Evolutionary conservation across 2,888 invertebrate species (phyloP), one percentile per base, ranked within the genome.

Genomic region (Scaptomyza flava): DNA sequence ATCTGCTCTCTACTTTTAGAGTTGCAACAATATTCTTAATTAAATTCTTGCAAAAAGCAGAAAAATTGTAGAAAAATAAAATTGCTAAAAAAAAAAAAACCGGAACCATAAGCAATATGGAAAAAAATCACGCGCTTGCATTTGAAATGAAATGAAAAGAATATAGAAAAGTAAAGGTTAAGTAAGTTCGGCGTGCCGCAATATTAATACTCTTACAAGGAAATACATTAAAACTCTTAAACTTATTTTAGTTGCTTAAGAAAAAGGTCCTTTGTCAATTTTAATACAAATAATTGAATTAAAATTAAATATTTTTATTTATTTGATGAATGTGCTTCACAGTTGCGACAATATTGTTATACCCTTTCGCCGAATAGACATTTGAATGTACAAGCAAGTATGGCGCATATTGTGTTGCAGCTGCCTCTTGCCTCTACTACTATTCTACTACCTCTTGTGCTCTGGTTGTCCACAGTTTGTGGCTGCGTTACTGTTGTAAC

Each of bases 11-110:
- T 46, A 20, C 38, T 48, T 72, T 48, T 46, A 34, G 61, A 74
- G 61, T 46, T 48, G 53, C 62, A 54, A 48, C 71, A 64, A 59
- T 71, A 51, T 63, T 65, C 74, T 81, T 84, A 83, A 84, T 84
- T 84, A 84, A 84, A 86, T 84, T 79, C 64, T 53, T 14, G 45
- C 48, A 66, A 59, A 54, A 59, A 46, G 38, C 20, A 42, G 31
- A 23, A 42, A 36, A 48, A 23, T 23, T 43, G 3, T 17, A 45
- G 47, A 20, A 50, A 36, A 30, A 38, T 36, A 14, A 33, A 59
- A 62, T 47, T 54, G 52, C 56, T 2, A 3, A 0, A 34, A 34
- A n/a, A 56, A 52, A 54, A n/a, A n/a, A n/a, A n/a, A n/a, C n/a
- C n/a, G 54, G 53, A 33, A 47, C 54, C 38, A 47, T 12, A 54